Conservation (phyloP, 2,113 vertebrate species). For the Seriola quinqueradiata region DNA sequence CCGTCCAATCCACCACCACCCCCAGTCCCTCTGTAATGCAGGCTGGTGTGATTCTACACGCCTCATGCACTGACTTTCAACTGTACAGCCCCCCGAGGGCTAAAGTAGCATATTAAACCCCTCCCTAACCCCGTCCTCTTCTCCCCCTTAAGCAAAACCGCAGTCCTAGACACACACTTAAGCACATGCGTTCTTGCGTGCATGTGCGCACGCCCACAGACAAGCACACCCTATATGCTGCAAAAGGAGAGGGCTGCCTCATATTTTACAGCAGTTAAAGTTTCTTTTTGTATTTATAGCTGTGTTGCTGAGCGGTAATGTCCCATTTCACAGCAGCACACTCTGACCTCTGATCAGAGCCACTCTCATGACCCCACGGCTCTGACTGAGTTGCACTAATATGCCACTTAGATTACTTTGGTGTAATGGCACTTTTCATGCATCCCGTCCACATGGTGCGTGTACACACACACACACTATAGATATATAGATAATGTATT, state of each 20-base stretch:
- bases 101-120: slow-evolving; percentile 75
- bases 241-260: slow-evolving; percentile 45
- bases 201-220: slow-evolving; percentile 24
- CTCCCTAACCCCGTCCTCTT: slow-evolving; percentile 68
- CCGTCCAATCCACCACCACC: slow-evolving; percentile 46
- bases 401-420: slow-evolving; percentile 50
- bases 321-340: slow-evolving; percentile 61
- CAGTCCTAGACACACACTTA: slow-evolving; percentile 54
- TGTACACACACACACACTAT: not conserved
- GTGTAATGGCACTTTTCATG: slow-evolving; percentile 61
- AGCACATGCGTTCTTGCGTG: slow-evolving; percentile 28
- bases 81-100: slow-evolving; percentile 72
- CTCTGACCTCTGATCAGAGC: slow-evolving; percentile 68
- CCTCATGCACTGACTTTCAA: slow-evolving; percentile 79
- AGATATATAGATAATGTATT: not conserved
- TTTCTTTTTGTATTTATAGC: slow-evolving; percentile 73
- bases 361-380: slow-evolving; percentile 51
- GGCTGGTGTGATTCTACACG: slow-evolving; percentile 77
- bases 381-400: slow-evolving; percentile 50
- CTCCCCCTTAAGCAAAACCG: slow-evolving; percentile 63
- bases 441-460: not conserved
- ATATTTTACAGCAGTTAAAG: slow-evolving; percentile 73
- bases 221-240: slow-evolving; percentile 33
- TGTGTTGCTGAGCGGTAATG: slow-evolving; percentile 55
- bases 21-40: slow-evolving; percentile 61